These are phyloP conservation scores for Aphelinus atriplicis DNA, from an alignment of 1,140 invertebrate species.

Conservation along the genomic window DNA sequence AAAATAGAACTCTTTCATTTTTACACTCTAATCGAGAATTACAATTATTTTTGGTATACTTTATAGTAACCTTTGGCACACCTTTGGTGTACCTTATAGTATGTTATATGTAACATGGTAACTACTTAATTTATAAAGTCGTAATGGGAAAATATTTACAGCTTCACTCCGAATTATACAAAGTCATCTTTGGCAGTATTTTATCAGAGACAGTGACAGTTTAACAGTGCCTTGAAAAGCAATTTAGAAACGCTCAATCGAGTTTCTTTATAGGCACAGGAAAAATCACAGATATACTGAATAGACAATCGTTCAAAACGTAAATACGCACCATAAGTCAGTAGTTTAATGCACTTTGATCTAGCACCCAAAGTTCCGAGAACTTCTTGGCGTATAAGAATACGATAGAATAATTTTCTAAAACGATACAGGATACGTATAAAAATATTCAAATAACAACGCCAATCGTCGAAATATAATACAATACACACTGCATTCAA, in stretches of 20 bases:
- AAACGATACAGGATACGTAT: too few species aligned
- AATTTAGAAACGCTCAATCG: constrained; percentile 1
- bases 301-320: constrained; percentile 6
- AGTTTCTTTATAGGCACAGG: constrained; percentile 52
- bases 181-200: constrained; percentile 52
- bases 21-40: constrained; percentile 5
- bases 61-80: background rate
- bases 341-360: too few species aligned
- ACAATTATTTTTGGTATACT: constrained; percentile 28
- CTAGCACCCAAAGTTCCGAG: too few species aligned
- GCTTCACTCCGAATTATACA: constrained; percentile 7
- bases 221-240: constrained; percentile 42
- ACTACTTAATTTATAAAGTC: constrained; percentile 43
- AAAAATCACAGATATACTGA: constrained; percentile 56
- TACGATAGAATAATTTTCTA: too few species aligned
- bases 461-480: too few species aligned
- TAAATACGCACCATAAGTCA: too few species aligned
- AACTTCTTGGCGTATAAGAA: too few species aligned
- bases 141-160: constrained; percentile 45
- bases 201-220: constrained; percentile 42
- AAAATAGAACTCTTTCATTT: background rate
- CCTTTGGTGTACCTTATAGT: too few species aligned
- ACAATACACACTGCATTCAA: too few species aligned
- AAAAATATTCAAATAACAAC: too few species aligned
- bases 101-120: constrained; percentile 34